Evolutionary conservation across 2,888 invertebrate species (phyloP).

Genomic region (Trypoxylon attenuatum): DNA sequence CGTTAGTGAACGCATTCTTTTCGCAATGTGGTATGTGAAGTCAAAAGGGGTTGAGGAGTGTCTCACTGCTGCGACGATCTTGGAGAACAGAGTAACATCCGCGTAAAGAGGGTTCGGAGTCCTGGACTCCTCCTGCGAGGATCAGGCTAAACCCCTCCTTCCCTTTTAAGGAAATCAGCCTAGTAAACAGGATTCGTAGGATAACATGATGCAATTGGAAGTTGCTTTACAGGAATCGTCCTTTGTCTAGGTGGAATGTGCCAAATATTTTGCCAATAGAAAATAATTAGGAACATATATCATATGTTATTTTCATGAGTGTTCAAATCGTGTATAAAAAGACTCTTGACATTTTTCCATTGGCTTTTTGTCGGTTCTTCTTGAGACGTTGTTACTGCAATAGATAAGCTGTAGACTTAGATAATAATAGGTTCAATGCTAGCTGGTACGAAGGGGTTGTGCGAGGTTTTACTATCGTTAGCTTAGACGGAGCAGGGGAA

Average conservation of each 20-base stretch:
- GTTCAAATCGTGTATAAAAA: no score
- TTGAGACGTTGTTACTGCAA: not conserved
- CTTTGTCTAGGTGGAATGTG: not conserved
- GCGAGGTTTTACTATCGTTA: constrained; percentile 5
- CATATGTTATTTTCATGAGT: no score
- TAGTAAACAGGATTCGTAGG: constrained; percentile 53
- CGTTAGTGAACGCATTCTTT: not conserved
- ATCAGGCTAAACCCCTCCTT: constrained; percentile 12
- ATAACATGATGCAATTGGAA: constrained; percentile 29
- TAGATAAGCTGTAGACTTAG: not conserved
- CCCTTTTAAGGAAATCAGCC: constrained; percentile 58
- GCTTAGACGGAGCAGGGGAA: constrained; percentile 7
- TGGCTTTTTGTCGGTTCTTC: not conserved
- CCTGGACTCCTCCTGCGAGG: not conserved
- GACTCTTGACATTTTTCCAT: not conserved
- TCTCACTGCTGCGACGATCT: constrained; percentile 56
- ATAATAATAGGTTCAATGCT: not conserved
- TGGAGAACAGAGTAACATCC: constrained; percentile 46
- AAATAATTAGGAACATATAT: no score
- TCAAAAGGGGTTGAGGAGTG: constrained; percentile 51
- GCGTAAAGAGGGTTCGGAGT: not conserved
- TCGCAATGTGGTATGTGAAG: constrained; percentile 13
- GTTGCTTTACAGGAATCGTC: not conserved
- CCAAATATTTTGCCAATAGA: no score
- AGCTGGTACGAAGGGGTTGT: not conserved